Evolutionary conservation across 2,797 vertebrate genomes (phyloP).

Genomic region (Echeneis naucrates): DNA sequence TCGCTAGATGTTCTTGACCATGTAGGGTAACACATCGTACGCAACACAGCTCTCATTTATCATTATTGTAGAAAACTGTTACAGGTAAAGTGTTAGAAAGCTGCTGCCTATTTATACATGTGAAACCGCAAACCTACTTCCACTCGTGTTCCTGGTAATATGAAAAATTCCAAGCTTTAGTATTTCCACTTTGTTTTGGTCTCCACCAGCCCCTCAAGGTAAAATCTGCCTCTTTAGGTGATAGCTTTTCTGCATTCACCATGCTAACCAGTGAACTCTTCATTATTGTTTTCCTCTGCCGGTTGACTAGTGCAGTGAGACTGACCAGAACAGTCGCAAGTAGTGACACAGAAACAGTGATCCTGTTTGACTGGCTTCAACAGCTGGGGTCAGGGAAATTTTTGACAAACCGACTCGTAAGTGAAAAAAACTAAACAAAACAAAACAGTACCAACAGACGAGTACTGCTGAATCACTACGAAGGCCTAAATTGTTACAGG

Average conservation of each 20-base stretch:
- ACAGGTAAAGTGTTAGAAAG: background rate
- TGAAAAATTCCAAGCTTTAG: background rate
- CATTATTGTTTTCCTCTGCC: background rate
- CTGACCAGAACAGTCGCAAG: too few relatives aligned
- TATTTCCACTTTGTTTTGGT: conserved; percentile 6
- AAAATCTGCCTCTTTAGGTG: background rate
- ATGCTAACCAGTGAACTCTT: background rate
- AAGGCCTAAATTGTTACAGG: conserved; percentile 7
- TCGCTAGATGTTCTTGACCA: background rate
- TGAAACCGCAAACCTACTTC: background rate
- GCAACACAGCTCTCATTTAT: background rate
- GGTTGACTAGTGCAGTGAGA: too few relatives aligned
- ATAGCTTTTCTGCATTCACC: background rate
- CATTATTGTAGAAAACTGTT: background rate
- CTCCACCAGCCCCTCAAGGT: background rate
- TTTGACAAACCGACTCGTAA: background rate
- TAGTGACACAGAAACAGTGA: too few relatives aligned
- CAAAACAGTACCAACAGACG: too few relatives aligned
- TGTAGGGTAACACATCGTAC: background rate
- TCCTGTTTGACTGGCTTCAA: too few relatives aligned
- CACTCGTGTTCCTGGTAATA: background rate
- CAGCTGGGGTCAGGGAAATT: background rate
- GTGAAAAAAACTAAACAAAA: too few relatives aligned
- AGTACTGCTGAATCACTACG: background rate
- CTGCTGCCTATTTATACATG: background rate